These are phyloP conservation scores for Cotesia glomerata DNA, from an alignment of 1,140 invertebrate genomes.

Conservation along the genomic window DNA sequence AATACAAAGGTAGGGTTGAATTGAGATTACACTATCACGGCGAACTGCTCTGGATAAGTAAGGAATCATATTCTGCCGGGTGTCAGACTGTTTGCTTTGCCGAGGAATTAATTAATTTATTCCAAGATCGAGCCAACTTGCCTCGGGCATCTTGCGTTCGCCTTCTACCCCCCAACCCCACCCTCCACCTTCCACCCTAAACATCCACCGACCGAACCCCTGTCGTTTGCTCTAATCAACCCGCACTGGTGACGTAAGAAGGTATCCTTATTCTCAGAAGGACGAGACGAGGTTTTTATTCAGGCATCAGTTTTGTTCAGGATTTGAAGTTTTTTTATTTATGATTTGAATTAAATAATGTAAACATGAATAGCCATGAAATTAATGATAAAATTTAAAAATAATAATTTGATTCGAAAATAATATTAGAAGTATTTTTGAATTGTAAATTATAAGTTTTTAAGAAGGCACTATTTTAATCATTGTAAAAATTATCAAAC, in stretches of 20 bases:
- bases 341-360: neutral
- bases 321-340: neutral
- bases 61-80: constrained; percentile 56
- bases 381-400: too few species aligned
- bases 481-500: too few species aligned
- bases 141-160: constrained; percentile 29
- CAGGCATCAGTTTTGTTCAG: neutral
- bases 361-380: too few species aligned
- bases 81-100: constrained; percentile 55
- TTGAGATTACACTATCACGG: constrained; percentile 16
- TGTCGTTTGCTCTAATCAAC: neutral
- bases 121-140: constrained; percentile 46
- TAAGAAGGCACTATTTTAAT: too few species aligned
- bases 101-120: constrained; percentile 57
- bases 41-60: constrained; percentile 44
- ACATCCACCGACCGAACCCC: neutral
- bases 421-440: too few species aligned
- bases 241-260: neutral
- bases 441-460: too few species aligned
- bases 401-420: too few species aligned
- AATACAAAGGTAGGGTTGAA: neutral
- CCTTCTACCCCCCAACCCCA: neutral
- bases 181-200: neutral
- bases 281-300: neutral
- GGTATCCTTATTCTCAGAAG: constrained; percentile 3